Evolutionary conservation across 2,113 vertebrate genomes (phyloP), one percentile per base, ranked within the genome.

Genomic region (Plotosus lineatus): DNA sequence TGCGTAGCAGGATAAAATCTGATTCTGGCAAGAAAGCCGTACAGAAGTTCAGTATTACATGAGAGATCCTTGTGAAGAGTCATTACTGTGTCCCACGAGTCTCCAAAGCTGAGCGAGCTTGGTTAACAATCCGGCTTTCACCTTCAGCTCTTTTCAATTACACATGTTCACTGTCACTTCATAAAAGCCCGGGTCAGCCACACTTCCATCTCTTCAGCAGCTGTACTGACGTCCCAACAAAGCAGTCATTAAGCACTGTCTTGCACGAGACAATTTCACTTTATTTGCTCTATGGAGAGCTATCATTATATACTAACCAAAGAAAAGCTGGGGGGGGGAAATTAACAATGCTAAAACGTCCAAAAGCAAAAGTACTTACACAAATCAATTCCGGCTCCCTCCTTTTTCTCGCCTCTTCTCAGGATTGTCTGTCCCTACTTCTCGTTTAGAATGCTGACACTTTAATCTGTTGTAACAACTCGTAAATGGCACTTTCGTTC

Each of bases 101-200:
- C 75, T 78, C 33, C n/a, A 72, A 56, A 36, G 31, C 55, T 61
- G 28, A n/a, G 17, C 36, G 46, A 73, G 53, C 69, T 74, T 73
- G 69, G 71, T 73, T 75, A 51, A 28, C 17, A 19, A 66, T 53
- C 63, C 55, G 4, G 26, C 42, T 60, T 60, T 55, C 77, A 23
- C 82, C 79, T 84, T 75, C 38, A 86, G 87, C 89, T 88, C 81
- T 92, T 91, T 91, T 89, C 89, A 91, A 89, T 92, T 92, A 91
- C 88, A 89, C 87, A 87, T 87, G 87, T 88, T 92, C 89, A 90
- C 89, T 91, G 87, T 91, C 85, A 88, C 88, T 79, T 85, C 90
- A 85, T 90, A 89, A 90, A 90, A 78, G 87, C 88, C 86, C 83
- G 83, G 88, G 89, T 93, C 90, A 91, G 89, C 87, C 89, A 85